Percentiles rank a stretch among this genome's conserved stretches.
phyloP scores from a whole-genome alignment of 2,797 vertebrate species.

The Argyrosomus regius region DNA sequence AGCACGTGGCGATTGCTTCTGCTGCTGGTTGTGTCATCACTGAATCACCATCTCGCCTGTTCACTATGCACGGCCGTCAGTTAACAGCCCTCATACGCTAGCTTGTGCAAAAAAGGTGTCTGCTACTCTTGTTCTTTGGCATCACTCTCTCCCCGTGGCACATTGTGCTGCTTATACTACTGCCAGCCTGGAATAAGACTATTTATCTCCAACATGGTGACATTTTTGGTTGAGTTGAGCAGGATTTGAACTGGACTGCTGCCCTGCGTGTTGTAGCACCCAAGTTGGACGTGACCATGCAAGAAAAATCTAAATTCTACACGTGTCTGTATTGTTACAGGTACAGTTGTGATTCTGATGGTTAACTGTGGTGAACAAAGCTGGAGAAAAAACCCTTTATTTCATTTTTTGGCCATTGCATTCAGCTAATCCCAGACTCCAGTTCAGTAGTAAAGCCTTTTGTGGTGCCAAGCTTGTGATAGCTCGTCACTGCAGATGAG shows the following conservation, averaged over 20 bases:
- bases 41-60: background rate
- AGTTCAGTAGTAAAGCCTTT: rapidly evolving
- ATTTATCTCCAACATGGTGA: slow-evolving; percentile 1
- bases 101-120: background rate
- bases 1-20: background rate
- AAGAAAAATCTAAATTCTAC: background rate
- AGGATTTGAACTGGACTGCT: background rate
- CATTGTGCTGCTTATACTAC: slow-evolving; percentile 1
- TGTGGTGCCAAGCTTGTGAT: background rate
- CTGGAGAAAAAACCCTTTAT: background rate
- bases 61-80: too few relatives aligned
- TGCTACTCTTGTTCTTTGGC: slow-evolving; percentile 5
- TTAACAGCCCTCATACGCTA: background rate
- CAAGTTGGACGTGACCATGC: background rate
- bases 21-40: background rate
- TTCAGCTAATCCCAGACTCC: background rate
- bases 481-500: slow-evolving; percentile 6
- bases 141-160: background rate
- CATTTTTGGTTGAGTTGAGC: background rate
- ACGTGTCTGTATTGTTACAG: background rate
- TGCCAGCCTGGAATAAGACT: background rate
- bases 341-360: background rate
- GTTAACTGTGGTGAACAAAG: background rate
- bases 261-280: background rate
- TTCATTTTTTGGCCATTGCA: background rate